Percentiles rank a stretch among this genome's conserved stretches.
Conservation (phyloP, 2,888 invertebrate genomes). For the Coleophora flavipennella region DNA sequence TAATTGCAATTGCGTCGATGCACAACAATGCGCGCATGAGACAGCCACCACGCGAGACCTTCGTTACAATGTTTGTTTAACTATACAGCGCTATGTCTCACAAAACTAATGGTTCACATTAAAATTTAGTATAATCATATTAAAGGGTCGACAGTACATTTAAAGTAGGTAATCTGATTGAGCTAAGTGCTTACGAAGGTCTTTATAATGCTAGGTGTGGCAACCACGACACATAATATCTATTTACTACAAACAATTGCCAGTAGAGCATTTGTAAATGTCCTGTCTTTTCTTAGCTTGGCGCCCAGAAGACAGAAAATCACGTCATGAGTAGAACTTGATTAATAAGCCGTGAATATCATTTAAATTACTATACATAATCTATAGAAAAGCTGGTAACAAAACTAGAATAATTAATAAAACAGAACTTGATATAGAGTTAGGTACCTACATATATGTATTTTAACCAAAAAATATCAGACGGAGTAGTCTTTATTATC, state of each 20-base stretch:
- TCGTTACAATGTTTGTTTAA: constrained; percentile 11
- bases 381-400: too few relatives aligned
- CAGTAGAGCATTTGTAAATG: constrained; percentile 35
- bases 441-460: too few relatives aligned
- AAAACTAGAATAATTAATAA: too few relatives aligned
- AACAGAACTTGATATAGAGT: too few relatives aligned
- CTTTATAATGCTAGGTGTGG: constrained; percentile 44
- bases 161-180: constrained; percentile 30
- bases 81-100: too few relatives aligned
- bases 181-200: constrained; percentile 53
- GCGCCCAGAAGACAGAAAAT: constrained; percentile 27
- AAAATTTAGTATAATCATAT: too few relatives aligned
- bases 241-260: constrained; percentile 27
- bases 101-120: too few relatives aligned
- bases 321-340: constrained; percentile 22
- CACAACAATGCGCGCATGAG: constrained; percentile 32
- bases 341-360: background rate
- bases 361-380: too few relatives aligned
- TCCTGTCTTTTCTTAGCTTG: constrained; percentile 35
- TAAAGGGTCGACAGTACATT: too few relatives aligned
- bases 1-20: constrained; percentile 39
- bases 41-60: constrained; percentile 39
- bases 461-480: too few relatives aligned
- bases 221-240: constrained; percentile 57
- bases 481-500: too few relatives aligned